A percentile compares a stretch with the other conserved stretches of the same genome.
phyloP scores from a whole-genome alignment of 1,140 invertebrate species.

The Saxidomus purpurata region DNA sequence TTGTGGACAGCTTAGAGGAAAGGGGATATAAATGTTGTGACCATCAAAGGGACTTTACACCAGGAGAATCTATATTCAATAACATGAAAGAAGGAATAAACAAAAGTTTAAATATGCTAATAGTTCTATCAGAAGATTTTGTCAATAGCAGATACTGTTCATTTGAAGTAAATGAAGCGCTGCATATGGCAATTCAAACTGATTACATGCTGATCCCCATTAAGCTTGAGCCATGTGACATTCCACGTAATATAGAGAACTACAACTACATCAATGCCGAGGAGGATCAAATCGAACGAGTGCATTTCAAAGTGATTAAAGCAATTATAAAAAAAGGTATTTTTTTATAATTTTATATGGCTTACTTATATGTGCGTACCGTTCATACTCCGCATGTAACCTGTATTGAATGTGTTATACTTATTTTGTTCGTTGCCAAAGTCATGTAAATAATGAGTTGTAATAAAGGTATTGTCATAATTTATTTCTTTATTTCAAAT shows the following conservation, averaged over 20 bases:
- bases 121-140: conserved; percentile 25
- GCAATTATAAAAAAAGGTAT: conserved; percentile 15
- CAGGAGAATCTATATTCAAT: not conserved
- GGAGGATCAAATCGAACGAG: not conserved
- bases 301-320: not conserved
- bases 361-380: too few species aligned
- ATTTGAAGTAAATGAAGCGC: conserved; percentile 21
- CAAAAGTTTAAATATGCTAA: not conserved
- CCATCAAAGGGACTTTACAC: conserved; percentile 24
- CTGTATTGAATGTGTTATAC: too few species aligned
- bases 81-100: conserved; percentile 8
- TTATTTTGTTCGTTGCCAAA: too few species aligned
- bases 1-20: conserved; percentile 12
- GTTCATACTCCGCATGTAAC: too few species aligned
- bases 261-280: conserved; percentile 2
- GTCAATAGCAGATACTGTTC: not conserved
- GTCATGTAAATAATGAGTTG: too few species aligned
- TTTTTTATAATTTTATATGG: too few species aligned
- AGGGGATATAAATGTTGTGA: not conserved
- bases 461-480: too few species aligned
- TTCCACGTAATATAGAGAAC: not conserved
- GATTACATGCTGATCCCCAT: not conserved
- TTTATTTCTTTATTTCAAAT: too few species aligned
- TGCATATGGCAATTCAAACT: not conserved
- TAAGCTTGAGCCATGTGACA: conserved; percentile 8